These are phyloP conservation scores for Augiades crinisus DNA, from an alignment of 2,888 invertebrate species.

Conservation along the genomic window DNA sequence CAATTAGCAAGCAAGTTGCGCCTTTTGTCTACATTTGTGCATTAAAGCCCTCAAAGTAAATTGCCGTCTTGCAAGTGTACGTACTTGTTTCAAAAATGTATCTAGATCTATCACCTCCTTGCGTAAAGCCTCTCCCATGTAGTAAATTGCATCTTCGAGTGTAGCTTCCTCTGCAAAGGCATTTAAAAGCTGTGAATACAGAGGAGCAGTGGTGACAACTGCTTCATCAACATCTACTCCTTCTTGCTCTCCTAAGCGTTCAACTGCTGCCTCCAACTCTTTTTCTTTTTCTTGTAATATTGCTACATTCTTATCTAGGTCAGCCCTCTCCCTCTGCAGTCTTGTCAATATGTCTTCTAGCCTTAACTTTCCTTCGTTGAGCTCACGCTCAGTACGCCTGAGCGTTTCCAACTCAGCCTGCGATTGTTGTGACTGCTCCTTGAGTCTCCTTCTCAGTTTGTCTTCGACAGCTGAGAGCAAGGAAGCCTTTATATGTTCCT, in stretches of 20 bases:
- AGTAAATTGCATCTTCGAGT: conserved; percentile 98
- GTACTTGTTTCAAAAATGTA: conserved; percentile 97
- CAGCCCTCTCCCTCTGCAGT: conserved; percentile 88
- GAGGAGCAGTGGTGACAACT: conserved; percentile 96
- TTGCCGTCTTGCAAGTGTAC: conserved; percentile 96
- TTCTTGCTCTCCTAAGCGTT: conserved; percentile 88
- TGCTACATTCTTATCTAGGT: conserved; percentile 91
- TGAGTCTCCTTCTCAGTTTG: conserved; percentile 91
- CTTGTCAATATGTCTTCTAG: conserved; percentile 89
- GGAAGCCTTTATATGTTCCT: conserved; percentile 97
- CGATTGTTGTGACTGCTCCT: conserved; percentile 94
- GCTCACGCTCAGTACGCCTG: conserved; percentile 91
- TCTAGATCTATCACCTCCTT: conserved; percentile 97
- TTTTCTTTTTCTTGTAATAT: conserved; percentile 93
- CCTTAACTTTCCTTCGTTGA: conserved; percentile 91
- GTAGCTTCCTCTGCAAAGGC: conserved; percentile 99
- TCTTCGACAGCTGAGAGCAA: conserved; percentile 97
- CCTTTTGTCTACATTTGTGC: conserved; percentile 98
- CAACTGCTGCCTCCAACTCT: conserved; percentile 91
- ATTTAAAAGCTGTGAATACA: conserved; percentile 97
- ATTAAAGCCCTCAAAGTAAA: conserved; percentile 97
- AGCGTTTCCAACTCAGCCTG: conserved; percentile 96
- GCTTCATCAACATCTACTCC: conserved; percentile 97
- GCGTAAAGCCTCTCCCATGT: conserved; percentile 96
- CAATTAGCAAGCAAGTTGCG: conserved; percentile 88